Percentiles rank a stretch among this genome's conserved stretches.
phyloP scores from a whole-genome alignment of 2,113 vertebrate species.

The Ceuthmochares aereus region DNA sequence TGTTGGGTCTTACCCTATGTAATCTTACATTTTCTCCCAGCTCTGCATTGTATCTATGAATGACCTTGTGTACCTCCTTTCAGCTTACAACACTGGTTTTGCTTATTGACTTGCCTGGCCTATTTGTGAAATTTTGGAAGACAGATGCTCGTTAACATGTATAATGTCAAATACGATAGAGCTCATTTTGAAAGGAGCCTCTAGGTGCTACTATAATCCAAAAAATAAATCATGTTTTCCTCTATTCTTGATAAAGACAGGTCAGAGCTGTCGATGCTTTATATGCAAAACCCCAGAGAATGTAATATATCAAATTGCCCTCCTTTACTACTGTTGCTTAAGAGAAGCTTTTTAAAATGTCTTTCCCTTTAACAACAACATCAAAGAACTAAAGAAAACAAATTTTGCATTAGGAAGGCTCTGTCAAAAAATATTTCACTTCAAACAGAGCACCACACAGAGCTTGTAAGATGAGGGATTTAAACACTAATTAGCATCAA shows the following conservation, averaged over 20 bases:
- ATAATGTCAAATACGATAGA: background rate
- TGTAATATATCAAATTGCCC: background rate
- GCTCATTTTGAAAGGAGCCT: background rate
- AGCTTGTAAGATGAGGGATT: conserved; percentile 35
- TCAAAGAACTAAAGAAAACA: conserved; percentile 45
- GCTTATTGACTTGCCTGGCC: background rate
- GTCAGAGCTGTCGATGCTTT: background rate
- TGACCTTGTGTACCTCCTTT: background rate
- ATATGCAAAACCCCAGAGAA: background rate
- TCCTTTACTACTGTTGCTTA: background rate
- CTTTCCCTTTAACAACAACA: conserved; percentile 19
- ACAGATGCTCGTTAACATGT: background rate
- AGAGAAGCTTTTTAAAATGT: background rate
- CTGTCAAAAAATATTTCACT: conserved; percentile 12
- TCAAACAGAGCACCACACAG: conserved; percentile 42
- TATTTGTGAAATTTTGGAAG: background rate
- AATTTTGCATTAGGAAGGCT: conserved; percentile 23
- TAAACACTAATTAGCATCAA: conserved; percentile 41
- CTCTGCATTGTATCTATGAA: background rate
- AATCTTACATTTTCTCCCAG: background rate
- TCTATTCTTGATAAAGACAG: background rate
- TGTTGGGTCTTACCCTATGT: background rate
- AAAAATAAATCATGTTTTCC: background rate
- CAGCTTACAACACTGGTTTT: background rate
- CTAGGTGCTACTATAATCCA: conserved; percentile 6